Evolutionary conservation across 2,888 invertebrate species (phyloP).

Genomic region (Pristionchus entomophagus): DNA sequence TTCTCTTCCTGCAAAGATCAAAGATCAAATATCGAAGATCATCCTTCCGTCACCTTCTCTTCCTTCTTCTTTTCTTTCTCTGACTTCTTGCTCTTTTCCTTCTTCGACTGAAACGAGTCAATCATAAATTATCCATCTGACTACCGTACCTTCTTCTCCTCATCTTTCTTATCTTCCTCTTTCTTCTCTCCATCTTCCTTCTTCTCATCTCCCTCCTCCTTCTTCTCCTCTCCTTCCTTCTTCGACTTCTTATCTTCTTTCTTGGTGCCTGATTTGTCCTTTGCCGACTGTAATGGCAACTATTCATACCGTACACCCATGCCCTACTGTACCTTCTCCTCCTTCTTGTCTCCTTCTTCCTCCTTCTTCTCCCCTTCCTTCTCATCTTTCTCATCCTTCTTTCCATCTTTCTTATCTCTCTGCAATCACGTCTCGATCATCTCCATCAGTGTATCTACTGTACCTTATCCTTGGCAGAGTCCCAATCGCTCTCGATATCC

Average conservation of each 20-base stretch:
- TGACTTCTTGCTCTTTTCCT: constrained; percentile 28
- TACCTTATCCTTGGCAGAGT: constrained; percentile 24
- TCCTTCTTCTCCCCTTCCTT: neutral
- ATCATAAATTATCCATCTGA: neutral
- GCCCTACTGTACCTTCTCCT: neutral
- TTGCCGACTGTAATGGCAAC: neutral
- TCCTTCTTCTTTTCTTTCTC: constrained; percentile 48
- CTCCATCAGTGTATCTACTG: neutral
- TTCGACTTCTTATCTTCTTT: neutral
- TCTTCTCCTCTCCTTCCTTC: constrained; percentile 6
- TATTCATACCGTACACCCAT: neutral
- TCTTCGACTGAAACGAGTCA: constrained; percentile 39
- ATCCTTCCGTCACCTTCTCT: neutral
- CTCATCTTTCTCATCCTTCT: neutral
- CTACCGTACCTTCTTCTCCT: constrained; percentile 28
- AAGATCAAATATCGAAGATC: neutral
- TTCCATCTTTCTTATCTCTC: neutral
- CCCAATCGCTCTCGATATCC: constrained; percentile 38
- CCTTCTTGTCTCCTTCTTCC: neutral
- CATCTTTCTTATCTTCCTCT: constrained; percentile 7
- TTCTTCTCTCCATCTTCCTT: constrained; percentile 28
- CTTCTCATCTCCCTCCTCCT: constrained; percentile 12
- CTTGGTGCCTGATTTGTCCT: neutral
- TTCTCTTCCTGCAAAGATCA: constrained; percentile 1
- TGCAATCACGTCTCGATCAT: neutral